phyloP scores from a whole-genome alignment of 92 coral and sea anemone genomes.

The Zoanthus sociatus region DNA sequence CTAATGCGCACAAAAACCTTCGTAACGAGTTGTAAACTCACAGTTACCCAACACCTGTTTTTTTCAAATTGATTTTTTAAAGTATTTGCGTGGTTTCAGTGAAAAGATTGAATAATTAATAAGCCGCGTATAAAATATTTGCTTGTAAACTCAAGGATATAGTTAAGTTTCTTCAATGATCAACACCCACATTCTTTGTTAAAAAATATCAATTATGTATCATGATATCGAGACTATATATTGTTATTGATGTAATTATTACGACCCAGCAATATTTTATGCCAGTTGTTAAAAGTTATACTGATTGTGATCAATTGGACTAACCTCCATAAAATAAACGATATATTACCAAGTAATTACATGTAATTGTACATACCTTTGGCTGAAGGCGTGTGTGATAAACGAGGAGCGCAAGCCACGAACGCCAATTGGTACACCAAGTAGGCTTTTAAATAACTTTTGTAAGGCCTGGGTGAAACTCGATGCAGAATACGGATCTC shows the following conservation, averaged over 20 bases:
- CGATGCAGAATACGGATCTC: neutral
- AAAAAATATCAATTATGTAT: conserved; percentile 1
- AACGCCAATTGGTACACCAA: conserved; percentile 36
- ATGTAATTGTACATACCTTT: conserved; percentile 11
- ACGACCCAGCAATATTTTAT: conserved; percentile 13
- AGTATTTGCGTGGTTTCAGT: too few species aligned
- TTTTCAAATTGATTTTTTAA: neutral
- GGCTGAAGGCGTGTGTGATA: conserved; percentile 26
- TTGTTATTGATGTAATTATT: conserved; percentile 16
- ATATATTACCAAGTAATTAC: conserved; percentile 17
- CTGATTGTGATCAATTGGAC: conserved; percentile 16
- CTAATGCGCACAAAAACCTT: neutral
- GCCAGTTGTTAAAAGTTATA: conserved; percentile 18
- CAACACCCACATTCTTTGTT: conserved; percentile 14
- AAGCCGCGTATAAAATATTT: neutral
- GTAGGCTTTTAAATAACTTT: conserved; percentile 3
- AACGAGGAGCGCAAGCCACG: conserved; percentile 33
- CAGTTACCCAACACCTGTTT: neutral
- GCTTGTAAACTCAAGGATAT: neutral
- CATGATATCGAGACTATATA: conserved; percentile 18
- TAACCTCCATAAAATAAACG: conserved; percentile 12
- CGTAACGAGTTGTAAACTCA: neutral
- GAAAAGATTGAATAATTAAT: too few species aligned
- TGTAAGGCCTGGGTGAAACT: neutral
- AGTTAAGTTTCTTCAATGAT: conserved; percentile 1